Conservation (phyloP, 1,140 invertebrate genomes). For the Diploscapter pachys region DNA sequence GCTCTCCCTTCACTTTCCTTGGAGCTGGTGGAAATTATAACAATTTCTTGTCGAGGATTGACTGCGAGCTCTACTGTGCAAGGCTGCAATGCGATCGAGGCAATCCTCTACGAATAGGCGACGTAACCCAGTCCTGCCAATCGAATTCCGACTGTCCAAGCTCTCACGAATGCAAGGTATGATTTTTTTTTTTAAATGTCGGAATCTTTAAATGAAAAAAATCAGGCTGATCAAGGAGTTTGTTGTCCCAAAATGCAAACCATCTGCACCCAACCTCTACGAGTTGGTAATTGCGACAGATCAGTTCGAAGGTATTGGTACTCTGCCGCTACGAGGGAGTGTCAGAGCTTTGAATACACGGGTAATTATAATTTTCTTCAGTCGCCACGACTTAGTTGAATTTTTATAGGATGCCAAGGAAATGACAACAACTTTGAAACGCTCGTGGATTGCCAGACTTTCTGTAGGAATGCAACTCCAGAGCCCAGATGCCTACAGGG, state of each 20-base stretch:
- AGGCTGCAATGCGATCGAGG: constrained; percentile 40
- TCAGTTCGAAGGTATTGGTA: constrained; percentile 39
- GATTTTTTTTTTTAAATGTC: no score
- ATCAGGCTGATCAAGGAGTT: constrained; percentile 24
- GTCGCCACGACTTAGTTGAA: neutral
- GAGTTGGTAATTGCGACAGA: constrained; percentile 40
- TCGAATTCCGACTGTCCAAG: constrained; percentile 38
- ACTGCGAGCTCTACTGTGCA: constrained; percentile 39
- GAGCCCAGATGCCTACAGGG: constrained; percentile 38
- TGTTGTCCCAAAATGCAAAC: constrained; percentile 42
- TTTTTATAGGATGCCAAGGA: constrained; percentile 21
- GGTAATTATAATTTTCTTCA: constrained; percentile 12
- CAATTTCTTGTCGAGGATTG: constrained; percentile 48
- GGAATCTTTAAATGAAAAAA: no score
- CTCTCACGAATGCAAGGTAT: constrained; percentile 38
- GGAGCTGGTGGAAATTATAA: constrained; percentile 60
- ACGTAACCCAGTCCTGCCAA: constrained; percentile 34
- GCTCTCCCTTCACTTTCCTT: constrained; percentile 57
- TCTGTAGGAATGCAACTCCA: constrained; percentile 37
- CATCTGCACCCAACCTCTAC: constrained; percentile 38
- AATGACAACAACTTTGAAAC: constrained; percentile 43
- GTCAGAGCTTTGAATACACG: constrained; percentile 38
- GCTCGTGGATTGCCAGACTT: constrained; percentile 37
- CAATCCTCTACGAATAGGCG: constrained; percentile 37
- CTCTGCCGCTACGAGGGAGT: constrained; percentile 26